Evolutionary conservation across 1,140 invertebrate genomes (phyloP).

Genomic region (Plectrocnemia conspersa): DNA sequence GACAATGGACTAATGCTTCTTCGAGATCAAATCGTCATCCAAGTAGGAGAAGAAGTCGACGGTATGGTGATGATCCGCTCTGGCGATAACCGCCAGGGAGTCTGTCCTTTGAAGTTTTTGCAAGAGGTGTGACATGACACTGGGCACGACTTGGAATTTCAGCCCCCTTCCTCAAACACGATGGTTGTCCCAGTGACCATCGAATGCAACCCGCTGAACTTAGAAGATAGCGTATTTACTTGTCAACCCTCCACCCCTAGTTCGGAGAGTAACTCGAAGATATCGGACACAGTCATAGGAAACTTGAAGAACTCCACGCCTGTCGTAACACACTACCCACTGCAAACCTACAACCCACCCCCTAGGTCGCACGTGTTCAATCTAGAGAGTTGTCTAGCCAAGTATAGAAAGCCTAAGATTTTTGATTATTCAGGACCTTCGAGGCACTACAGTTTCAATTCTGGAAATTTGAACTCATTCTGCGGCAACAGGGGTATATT

Average conservation of each 20-base stretch:
- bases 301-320: constrained; percentile 32
- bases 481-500: constrained; percentile 27
- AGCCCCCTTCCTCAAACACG: not conserved
- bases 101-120: constrained; percentile 78
- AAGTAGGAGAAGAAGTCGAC: constrained; percentile 84
- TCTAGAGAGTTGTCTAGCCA: constrained; percentile 3
- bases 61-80: constrained; percentile 91
- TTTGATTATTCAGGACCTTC: constrained; percentile 1
- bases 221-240: constrained; percentile 11
- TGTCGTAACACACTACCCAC: constrained; percentile 24
- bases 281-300: constrained; percentile 23
- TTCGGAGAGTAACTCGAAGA: constrained; percentile 23
- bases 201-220: not conserved
- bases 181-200: constrained; percentile 6
- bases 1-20: constrained; percentile 61
- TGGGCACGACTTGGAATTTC: constrained; percentile 13
- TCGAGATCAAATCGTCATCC: constrained; percentile 71
- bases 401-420: constrained; percentile 11
- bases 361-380: not conserved
- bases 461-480: constrained; percentile 30
- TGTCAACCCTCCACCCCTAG: constrained; percentile 18
- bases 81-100: constrained; percentile 75
- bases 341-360: constrained; percentile 6
- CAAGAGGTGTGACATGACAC: constrained; percentile 73
- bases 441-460: constrained; percentile 30